Percentiles rank a stretch among this genome's conserved stretches.
phyloP scores from a whole-genome alignment of 2,888 invertebrate species.

The Polymixis lichenea region DNA sequence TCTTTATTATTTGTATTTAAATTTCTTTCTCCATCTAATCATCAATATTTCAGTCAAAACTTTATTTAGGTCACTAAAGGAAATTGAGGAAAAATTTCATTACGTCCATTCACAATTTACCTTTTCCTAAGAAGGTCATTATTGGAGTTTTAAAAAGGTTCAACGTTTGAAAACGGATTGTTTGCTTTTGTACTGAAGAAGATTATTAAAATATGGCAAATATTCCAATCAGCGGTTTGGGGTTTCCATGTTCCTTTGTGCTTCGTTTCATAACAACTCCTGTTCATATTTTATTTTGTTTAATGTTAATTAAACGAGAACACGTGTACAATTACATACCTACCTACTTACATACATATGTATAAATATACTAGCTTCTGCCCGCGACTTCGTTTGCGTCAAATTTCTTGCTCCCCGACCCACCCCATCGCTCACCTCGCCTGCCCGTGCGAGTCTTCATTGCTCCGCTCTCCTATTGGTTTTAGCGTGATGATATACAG shows the following conservation, averaged over 20 bases:
- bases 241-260: constrained; percentile 27
- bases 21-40: constrained; percentile 60
- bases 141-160: constrained; percentile 69
- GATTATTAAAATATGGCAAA: constrained; percentile 58
- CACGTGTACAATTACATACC: neutral
- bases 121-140: constrained; percentile 69
- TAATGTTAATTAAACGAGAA: constrained; percentile 20
- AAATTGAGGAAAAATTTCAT: constrained; percentile 72
- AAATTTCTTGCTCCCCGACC: no score
- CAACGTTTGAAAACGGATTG: constrained; percentile 65
- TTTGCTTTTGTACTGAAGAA: constrained; percentile 64
- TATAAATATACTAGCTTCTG: no score
- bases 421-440: no score
- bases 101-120: constrained; percentile 71
- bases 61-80: constrained; percentile 63
- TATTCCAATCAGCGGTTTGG: constrained; percentile 45
- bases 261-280: constrained; percentile 9
- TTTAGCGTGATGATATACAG: no score
- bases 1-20: constrained; percentile 51
- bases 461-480: no score
- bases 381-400: no score
- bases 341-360: neutral
- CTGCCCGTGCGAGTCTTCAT: no score
- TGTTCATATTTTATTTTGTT: constrained; percentile 32
- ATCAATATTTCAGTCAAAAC: constrained; percentile 62